phyloP scores from a whole-genome alignment of 2,113 vertebrate genomes.

The Laticauda laticaudata region DNA sequence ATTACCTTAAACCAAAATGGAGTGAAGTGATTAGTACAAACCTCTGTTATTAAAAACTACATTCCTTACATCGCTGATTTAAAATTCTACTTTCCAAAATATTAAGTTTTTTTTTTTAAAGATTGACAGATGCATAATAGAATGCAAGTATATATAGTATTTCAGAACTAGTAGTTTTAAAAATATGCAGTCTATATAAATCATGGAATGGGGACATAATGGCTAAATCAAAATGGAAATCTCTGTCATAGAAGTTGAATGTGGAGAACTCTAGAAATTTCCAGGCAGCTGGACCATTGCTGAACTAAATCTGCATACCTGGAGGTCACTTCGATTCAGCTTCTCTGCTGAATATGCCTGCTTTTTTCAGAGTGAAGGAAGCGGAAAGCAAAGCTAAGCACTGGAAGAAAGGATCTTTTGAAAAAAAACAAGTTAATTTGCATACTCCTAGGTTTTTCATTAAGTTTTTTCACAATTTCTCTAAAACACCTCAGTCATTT shows the following conservation, averaged over 20 bases:
- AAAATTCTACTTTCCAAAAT: not conserved
- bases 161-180: not conserved
- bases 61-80: not conserved
- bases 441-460: slow-evolving; percentile 54
- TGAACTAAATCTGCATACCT: not conserved
- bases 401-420: not conserved
- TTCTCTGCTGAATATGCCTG: not conserved
- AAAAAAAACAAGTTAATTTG: not conserved
- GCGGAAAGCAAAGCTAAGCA: not conserved
- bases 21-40: not conserved
- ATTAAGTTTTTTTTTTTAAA: not conserved
- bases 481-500: slow-evolving; percentile 37
- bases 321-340: not conserved
- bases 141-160: not conserved
- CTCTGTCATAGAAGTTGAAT: not conserved
- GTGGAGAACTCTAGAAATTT: not conserved
- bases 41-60: not conserved
- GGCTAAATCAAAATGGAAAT: not conserved
- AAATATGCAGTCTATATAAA: not conserved
- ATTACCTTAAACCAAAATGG: not conserved
- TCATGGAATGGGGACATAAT: not conserved
- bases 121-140: not conserved
- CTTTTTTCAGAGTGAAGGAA: not conserved
- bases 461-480: slow-evolving; percentile 52
- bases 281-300: not conserved